phyloP scores from a whole-genome alignment of 2,888 invertebrate species.

The Eilema caniola region DNA sequence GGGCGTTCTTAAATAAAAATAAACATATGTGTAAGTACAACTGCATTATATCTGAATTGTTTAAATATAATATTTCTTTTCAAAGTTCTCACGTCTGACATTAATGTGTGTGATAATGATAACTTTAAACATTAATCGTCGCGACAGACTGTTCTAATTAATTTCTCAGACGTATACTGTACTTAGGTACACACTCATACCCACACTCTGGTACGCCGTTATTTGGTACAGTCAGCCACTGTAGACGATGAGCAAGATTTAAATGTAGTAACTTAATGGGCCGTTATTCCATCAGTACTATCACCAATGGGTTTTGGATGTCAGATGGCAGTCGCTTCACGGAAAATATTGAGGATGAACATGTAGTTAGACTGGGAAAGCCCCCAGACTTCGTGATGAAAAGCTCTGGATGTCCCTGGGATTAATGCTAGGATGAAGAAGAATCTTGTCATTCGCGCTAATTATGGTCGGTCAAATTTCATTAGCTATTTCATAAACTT shows the following conservation, averaged over 20 bases:
- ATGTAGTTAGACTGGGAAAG: too few relatives aligned
- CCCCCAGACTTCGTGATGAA: too few relatives aligned
- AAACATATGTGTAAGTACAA: conserved; percentile 6
- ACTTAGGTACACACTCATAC: neutral
- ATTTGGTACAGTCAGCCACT: neutral
- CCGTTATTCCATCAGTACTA: too few relatives aligned
- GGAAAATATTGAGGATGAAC: too few relatives aligned
- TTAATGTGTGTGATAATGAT: conserved; percentile 3
- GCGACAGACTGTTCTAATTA: conserved; percentile 1
- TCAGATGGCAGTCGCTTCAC: too few relatives aligned
- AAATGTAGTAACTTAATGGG: too few relatives aligned
- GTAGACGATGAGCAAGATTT: neutral
- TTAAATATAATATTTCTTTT: conserved; percentile 8
- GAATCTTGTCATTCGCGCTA: too few relatives aligned
- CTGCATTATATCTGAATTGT: neutral
- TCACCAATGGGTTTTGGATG: too few relatives aligned
- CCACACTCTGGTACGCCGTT: neutral
- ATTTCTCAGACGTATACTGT: neutral
- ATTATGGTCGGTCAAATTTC: too few relatives aligned
- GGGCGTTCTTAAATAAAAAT: conserved; percentile 9
- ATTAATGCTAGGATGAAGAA: too few relatives aligned
- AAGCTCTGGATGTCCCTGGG: too few relatives aligned
- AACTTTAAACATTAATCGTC: conserved; percentile 13
- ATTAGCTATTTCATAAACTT: too few relatives aligned
- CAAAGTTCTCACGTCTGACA: conserved; percentile 6